phyloP scores from a whole-genome alignment of 2,113 vertebrate species.

The Jacana jacana region DNA sequence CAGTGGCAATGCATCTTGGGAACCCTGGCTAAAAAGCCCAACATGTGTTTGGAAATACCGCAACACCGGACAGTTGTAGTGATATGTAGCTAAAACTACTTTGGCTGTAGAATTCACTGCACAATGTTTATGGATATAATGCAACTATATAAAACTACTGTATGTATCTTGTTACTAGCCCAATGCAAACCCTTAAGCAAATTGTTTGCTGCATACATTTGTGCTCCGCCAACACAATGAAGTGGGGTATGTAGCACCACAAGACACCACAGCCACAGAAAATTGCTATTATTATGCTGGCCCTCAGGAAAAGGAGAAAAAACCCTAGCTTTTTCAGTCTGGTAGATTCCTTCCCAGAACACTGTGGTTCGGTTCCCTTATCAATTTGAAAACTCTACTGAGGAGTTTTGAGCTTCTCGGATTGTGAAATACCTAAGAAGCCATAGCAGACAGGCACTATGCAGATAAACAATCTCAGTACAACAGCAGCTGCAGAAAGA shows the following conservation, averaged over 20 bases:
- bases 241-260: not conserved
- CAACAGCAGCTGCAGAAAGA: constrained; percentile 59
- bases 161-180: not conserved
- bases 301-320: not conserved
- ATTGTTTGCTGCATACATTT: not conserved
- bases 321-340: not conserved
- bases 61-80: not conserved
- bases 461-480: constrained; percentile 60
- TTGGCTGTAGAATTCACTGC: not conserved
- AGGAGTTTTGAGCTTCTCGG: constrained; percentile 20
- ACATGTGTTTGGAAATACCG: not conserved
- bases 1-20: not conserved
- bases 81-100: not conserved
- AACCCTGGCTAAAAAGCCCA: not conserved
- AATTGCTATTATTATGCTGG: not conserved
- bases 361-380: constrained; percentile 9
- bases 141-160: not conserved
- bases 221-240: not conserved
- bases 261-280: not conserved
- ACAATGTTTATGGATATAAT: not conserved
- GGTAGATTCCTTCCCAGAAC: constrained; percentile 32
- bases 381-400: not conserved
- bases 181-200: not conserved
- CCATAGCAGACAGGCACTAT: constrained; percentile 38
- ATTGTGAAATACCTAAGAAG: constrained; percentile 67